Conservation (phyloP, 2,113 vertebrate genomes). For the Mormoops blainvillei region DNA sequence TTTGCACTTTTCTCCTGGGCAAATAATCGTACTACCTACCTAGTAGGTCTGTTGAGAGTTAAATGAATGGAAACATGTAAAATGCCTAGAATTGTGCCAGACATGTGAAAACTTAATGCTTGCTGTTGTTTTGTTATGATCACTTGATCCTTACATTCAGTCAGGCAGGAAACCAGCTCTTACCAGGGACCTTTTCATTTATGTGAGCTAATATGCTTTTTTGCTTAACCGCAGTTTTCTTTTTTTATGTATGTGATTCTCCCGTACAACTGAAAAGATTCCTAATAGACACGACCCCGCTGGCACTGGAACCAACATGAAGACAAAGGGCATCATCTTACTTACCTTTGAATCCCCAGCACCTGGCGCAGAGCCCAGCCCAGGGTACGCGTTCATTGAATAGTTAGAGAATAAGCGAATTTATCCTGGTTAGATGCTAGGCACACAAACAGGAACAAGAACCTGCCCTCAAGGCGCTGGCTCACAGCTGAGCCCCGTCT, state of each 20-base stretch:
- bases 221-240: neutral
- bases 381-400: neutral
- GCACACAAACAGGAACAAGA: neutral
- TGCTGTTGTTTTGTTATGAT: neutral
- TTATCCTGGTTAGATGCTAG: neutral
- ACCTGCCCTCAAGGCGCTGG: neutral
- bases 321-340: neutral
- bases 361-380: neutral
- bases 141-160: neutral
- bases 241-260: neutral
- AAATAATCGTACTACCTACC: neutral
- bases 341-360: neutral
- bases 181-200: neutral
- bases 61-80: neutral
- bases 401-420: neutral
- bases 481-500: neutral
- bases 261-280: neutral
- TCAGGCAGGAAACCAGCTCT: neutral
- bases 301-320: neutral
- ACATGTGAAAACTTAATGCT: neutral
- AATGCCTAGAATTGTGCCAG: neutral
- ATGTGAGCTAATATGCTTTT: neutral
- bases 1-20: neutral
- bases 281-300: neutral
- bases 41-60: neutral